Conservation (phyloP, 2,888 invertebrate genomes). For the Aproaerema taeniolella region DNA sequence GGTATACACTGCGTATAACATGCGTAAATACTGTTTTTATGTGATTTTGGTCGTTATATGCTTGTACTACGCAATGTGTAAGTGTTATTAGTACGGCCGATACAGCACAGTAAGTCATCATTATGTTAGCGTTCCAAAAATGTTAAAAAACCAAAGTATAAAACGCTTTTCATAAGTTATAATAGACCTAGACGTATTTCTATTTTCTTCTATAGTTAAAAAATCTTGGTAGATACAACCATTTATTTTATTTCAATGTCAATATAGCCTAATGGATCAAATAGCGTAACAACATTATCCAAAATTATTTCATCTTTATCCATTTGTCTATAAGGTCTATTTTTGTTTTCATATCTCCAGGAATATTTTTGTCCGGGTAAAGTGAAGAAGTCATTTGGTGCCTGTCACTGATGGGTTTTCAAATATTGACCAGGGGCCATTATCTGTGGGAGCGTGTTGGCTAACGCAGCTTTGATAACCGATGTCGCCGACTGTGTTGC, state of each 20-base stretch:
- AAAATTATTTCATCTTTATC: constrained; percentile 22
- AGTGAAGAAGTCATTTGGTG: constrained; percentile 65
- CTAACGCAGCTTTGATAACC: constrained; percentile 52
- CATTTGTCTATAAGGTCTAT: constrained; percentile 22
- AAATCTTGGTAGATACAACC: too few relatives aligned
- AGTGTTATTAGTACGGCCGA: too few relatives aligned
- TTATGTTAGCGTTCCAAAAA: too few relatives aligned
- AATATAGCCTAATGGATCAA: constrained; percentile 54
- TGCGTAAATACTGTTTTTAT: too few relatives aligned
- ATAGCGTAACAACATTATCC: constrained; percentile 31
- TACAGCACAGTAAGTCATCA: too few relatives aligned
- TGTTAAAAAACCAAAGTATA: too few relatives aligned
- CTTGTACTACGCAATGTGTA: too few relatives aligned
- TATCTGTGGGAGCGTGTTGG: constrained; percentile 59
- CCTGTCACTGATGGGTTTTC: constrained; percentile 67
- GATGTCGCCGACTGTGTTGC: constrained; percentile 26
- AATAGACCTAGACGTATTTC: too few relatives aligned
- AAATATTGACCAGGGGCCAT: constrained; percentile 71
- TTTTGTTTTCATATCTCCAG: constrained; percentile 16
- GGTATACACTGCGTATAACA: too few relatives aligned
- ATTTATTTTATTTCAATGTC: constrained; percentile 51
- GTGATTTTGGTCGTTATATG: too few relatives aligned
- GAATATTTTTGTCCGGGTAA: constrained; percentile 42
- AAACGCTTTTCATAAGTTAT: too few relatives aligned
- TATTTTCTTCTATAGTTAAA: too few relatives aligned